Conservation (phyloP, 2,113 vertebrate species). For the Phocoena phocoena region DNA sequence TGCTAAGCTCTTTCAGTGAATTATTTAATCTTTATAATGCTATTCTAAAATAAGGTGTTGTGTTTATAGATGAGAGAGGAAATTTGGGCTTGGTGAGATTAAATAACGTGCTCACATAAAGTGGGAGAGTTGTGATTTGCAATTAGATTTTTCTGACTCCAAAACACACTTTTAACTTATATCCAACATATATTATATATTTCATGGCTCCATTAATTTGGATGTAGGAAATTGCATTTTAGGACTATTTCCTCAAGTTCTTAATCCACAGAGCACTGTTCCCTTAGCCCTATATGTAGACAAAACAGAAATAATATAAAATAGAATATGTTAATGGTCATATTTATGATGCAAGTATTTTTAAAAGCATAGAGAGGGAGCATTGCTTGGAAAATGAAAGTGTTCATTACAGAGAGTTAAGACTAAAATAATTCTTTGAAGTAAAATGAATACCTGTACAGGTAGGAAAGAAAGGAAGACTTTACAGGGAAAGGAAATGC, state of each 20-base stretch:
- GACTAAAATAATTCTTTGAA: neutral
- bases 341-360: neutral
- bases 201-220: neutral
- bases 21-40: neutral
- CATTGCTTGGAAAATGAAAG: neutral
- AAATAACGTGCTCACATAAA: neutral
- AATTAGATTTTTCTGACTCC: neutral
- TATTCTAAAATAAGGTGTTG: neutral
- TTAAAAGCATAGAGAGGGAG: neutral
- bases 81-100: neutral
- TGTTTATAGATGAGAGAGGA: neutral
- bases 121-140: neutral
- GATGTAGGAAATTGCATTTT: neutral
- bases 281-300: rapidly evolving
- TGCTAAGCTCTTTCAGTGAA: neutral
- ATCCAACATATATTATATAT: neutral
- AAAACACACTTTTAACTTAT: neutral
- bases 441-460: neutral
- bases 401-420: neutral
- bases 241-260: neutral
- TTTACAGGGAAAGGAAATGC: neutral
- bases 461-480: neutral
- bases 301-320: neutral
- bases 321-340: neutral
- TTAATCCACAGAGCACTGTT: neutral